Base-by-base conservation (phyloP, 2,888 invertebrate species). In the Drosophila mercatorum region DNA sequence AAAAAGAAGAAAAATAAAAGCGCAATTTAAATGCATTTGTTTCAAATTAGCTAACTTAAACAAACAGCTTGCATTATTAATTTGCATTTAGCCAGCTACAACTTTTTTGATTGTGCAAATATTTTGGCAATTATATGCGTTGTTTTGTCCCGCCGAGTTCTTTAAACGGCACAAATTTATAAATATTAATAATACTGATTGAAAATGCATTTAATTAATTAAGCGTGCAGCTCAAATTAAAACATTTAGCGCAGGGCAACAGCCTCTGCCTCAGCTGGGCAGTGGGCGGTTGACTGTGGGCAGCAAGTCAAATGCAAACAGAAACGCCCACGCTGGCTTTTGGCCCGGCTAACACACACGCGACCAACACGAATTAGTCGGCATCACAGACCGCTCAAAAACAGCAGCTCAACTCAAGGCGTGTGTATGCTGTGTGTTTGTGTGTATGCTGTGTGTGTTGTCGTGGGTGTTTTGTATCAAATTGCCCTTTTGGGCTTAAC, bases 31-130 rank as follows among this genome's bases (percentile, higher is more conserved):
- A 63, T 62, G 53, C 53, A 70, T 75, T 75, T 58, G 31, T 38
- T 59, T 59, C 66, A 72, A 84, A 84, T 89, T 88, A 86, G 84
- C 78, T 68, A 78, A 72, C 66, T 67, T 68, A 63, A 77, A 80
- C 71, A 89, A 89, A 89, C 67, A 84, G 56, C 53, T 31, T 41
- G 59, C 72, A 76, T 69, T 79, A 89, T 89, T 87, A 87, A 84
- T 87, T 84, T 64, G 76, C 85, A 75, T 72, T 87, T 83, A 53
- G 65, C 62, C 44, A 59, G 14, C 14, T 6, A 26, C 46, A 52
- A n/a, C 41, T 41, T 17, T 34, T 34, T 7, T 12, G 51, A 22
- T 51, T 17, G 41, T 43, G 71, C 66, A 85, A 88, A 85, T 88
- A 88, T 83, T 83, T 86, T 22, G 71, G 51, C 71, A 80, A 85